Evolutionary conservation across 1,140 invertebrate genomes (phyloP).

Genomic region (Aphaenogaster ashmeadi): DNA sequence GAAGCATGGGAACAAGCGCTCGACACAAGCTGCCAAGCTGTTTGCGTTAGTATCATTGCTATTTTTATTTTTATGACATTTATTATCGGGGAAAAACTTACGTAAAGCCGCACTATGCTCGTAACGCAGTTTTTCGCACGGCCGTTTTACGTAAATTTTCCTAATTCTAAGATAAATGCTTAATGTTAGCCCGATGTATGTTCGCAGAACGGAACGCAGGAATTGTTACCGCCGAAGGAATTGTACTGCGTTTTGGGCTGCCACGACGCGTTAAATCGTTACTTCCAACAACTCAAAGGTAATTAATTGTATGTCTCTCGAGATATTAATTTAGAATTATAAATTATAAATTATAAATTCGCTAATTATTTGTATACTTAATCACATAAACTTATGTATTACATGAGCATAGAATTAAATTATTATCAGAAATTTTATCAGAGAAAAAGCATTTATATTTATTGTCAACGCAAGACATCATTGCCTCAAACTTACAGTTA

Average conservation of each 20-base stretch:
- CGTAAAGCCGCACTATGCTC: constrained; percentile 22
- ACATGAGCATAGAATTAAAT: background rate
- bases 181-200: constrained; percentile 49
- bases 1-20: constrained; percentile 90
- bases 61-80: constrained; percentile 49
- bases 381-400: constrained; percentile 3
- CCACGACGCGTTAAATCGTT: constrained; percentile 91
- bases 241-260: constrained; percentile 94
- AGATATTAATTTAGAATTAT: background rate
- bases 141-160: constrained; percentile 1
- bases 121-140: background rate
- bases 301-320: constrained; percentile 59
- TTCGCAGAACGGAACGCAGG: constrained; percentile 90
- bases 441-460: constrained; percentile 31
- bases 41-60: constrained; percentile 90
- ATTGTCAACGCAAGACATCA: background rate
- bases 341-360: too few relatives aligned
- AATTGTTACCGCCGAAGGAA: constrained; percentile 90
- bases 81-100: constrained; percentile 35
- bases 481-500: constrained; percentile 15
- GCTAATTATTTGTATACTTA: background rate
- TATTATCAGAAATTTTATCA: background rate
- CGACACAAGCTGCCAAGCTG: constrained; percentile 89
- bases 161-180: constrained; percentile 24
- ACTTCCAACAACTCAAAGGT: constrained; percentile 92